Percentiles rank a stretch among this genome's conserved stretches.
phyloP scores from a whole-genome alignment of 1,140 invertebrate species.

The Microplitis demolitor region DNA sequence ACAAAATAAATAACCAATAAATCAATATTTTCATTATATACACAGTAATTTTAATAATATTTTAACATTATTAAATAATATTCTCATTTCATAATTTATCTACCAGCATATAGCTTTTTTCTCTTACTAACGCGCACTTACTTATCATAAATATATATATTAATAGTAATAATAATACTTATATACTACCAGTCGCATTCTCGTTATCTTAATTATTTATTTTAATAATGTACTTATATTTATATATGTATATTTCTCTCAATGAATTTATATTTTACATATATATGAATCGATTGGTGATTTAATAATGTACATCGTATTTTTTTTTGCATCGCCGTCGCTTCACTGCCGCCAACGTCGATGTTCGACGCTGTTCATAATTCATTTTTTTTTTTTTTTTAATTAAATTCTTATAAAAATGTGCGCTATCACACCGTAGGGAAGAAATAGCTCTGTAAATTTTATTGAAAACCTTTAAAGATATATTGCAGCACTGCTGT shows the following conservation, averaged over 20 bases:
- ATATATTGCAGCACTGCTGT: too few species aligned
- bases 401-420: neutral
- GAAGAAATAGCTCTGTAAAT: neutral
- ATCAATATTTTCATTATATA: slow-evolving; percentile 36
- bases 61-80: slow-evolving; percentile 41
- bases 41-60: slow-evolving; percentile 15
- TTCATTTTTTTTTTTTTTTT: neutral
- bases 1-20: slow-evolving; percentile 40
- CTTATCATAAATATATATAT: slow-evolving; percentile 39
- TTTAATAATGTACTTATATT: slow-evolving; percentile 1
- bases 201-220: slow-evolving; percentile 22
- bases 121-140: slow-evolving; percentile 34
- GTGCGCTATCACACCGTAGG: neutral
- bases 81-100: slow-evolving; percentile 17
- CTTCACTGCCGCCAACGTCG: neutral
- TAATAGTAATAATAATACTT: slow-evolving; percentile 26
- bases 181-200: slow-evolving; percentile 35
- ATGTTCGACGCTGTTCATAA: neutral
- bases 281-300: neutral
- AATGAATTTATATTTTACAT: slow-evolving; percentile 6
- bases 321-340: neutral
- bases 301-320: slow-evolving; percentile 8
- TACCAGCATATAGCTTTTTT: slow-evolving; percentile 26
- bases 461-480: too few species aligned
- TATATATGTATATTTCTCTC: neutral